Evolutionary conservation across 2,113 vertebrate species (phyloP).

Genomic region (Ariopsis seemanni): DNA sequence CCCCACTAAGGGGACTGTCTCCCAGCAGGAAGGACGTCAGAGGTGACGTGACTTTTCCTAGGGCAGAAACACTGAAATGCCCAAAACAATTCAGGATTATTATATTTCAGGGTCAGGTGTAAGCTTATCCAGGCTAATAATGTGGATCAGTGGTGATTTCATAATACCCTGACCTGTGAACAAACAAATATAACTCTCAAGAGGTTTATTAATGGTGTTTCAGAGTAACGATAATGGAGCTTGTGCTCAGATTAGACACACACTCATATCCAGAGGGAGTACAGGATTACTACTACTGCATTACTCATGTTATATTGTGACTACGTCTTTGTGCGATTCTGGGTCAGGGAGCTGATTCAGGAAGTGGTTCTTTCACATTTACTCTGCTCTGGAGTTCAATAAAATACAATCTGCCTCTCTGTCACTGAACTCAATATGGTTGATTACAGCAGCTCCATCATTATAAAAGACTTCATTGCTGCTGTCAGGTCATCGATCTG

Average conservation of each 20-base stretch:
- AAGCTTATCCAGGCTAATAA: neutral
- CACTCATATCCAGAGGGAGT: neutral
- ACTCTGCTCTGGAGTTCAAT: neutral
- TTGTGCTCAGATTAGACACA: neutral
- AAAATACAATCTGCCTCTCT: neutral
- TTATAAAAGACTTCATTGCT: conserved; percentile 8
- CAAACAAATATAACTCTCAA: neutral
- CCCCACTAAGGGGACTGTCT: conserved; percentile 49
- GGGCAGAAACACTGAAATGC: neutral
- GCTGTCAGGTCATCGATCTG: neutral
- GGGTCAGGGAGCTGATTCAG: neutral
- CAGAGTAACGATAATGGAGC: neutral
- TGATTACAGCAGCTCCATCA: conserved; percentile 35
- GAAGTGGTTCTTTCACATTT: conserved; percentile 52
- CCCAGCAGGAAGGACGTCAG: neutral
- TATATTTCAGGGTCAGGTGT: neutral
- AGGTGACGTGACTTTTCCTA: no score
- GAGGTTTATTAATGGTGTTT: neutral
- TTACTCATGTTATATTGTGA: no score
- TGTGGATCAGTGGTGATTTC: neutral
- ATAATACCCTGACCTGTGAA: neutral
- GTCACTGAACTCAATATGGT: neutral
- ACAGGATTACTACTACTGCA: neutral
- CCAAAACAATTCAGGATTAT: conserved; percentile 39
- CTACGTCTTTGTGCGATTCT: neutral